Evolutionary conservation across 2,113 vertebrate genomes (phyloP).

Genomic region (Eleginops maclovinus): DNA sequence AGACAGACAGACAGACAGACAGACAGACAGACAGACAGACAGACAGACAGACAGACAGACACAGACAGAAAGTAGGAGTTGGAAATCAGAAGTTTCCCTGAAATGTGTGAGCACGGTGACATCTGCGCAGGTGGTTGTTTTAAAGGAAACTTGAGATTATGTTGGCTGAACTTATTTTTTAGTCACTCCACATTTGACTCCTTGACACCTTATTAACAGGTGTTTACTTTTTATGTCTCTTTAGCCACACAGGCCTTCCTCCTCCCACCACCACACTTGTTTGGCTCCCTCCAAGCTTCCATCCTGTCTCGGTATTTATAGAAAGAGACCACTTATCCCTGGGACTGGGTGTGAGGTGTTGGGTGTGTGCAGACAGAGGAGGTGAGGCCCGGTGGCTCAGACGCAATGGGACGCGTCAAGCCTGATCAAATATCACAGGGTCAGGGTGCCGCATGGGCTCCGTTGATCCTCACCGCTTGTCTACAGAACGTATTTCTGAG

Average conservation of each 20-base stretch:
- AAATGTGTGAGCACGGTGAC: slow-evolving; percentile 1
- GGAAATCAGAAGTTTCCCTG: slow-evolving; percentile 32
- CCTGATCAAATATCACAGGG: slow-evolving; percentile 80
- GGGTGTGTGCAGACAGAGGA: slow-evolving; percentile 59
- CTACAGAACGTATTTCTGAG: slow-evolving; percentile 77
- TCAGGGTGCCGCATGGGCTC: slow-evolving; percentile 62
- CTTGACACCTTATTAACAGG: slow-evolving; percentile 60
- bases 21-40: not conserved
- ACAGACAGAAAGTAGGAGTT: slow-evolving; percentile 28
- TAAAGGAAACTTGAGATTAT: not conserved
- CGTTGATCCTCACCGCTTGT: slow-evolving; percentile 78
- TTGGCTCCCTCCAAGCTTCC: slow-evolving; percentile 45
- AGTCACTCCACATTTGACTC: slow-evolving; percentile 33
- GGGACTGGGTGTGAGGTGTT: slow-evolving; percentile 63
- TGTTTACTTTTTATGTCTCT: slow-evolving; percentile 43
- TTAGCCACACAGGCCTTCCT: slow-evolving; percentile 8
- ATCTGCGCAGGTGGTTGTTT: slow-evolving; percentile 28
- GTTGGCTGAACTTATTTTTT: not conserved
- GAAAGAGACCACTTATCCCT: slow-evolving; percentile 66
- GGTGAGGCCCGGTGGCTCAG: slow-evolving; percentile 64
- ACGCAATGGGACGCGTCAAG: slow-evolving; percentile 59
- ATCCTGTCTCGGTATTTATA: slow-evolving; percentile 75
- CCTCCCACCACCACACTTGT: slow-evolving; percentile 33
- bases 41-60: slow-evolving; percentile 27
- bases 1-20: slow-evolving; percentile 11